Conservation (phyloP, 2,113 vertebrate species). For the Hydropotes inermis region DNA sequence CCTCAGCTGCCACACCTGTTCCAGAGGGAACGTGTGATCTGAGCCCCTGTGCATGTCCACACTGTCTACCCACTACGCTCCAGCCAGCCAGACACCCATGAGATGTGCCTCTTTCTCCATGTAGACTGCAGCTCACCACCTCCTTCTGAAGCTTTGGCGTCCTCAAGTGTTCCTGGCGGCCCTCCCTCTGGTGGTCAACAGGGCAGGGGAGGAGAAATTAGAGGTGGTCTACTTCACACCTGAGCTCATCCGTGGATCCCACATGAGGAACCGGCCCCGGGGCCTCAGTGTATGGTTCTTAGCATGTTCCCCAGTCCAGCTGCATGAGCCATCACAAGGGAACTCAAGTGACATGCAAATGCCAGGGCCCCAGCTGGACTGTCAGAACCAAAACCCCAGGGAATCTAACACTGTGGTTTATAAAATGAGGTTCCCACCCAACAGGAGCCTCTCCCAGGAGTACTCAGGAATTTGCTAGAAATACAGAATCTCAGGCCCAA, state of each 20-base stretch:
- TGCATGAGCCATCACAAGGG: not conserved
- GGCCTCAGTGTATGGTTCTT: not conserved
- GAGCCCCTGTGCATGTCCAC: not conserved
- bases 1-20: not conserved
- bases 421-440: not conserved
- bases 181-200: not conserved
- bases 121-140: not conserved
- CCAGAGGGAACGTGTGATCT: not conserved
- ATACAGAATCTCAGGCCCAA: not conserved
- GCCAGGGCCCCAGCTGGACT: not conserved
- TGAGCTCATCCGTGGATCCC: not conserved
- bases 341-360: not conserved
- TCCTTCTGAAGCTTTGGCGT: not conserved
- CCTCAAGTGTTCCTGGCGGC: not conserved
- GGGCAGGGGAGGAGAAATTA: not conserved
- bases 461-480: not conserved
- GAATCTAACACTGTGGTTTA: not conserved
- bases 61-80: accelerated
- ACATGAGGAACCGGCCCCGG: not conserved
- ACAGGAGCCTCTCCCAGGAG: not conserved
- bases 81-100: not conserved
- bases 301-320: not conserved
- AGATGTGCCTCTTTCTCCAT: not conserved
- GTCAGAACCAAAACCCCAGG: not conserved
- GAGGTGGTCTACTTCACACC: not conserved